Conservation (phyloP, 2,797 vertebrate species). For the Agapornis canus region DNA sequence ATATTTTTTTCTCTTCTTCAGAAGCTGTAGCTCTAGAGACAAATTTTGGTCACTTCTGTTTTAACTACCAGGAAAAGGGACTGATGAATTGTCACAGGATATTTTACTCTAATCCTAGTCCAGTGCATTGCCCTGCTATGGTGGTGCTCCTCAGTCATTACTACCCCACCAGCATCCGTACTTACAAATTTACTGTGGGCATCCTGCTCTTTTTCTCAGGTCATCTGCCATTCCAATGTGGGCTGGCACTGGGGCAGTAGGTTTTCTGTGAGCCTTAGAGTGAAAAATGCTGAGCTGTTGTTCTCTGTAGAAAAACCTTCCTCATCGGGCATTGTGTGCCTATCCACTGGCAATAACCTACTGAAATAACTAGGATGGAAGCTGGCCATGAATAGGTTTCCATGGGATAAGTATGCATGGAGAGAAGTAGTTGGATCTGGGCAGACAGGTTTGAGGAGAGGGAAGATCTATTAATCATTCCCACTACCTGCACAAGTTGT, state of each 20-base stretch:
- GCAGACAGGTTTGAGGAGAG: neutral
- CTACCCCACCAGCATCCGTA: neutral
- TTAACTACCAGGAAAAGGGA: neutral
- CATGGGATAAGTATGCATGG: neutral
- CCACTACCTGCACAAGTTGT: neutral
- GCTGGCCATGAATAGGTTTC: neutral
- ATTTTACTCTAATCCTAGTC: neutral
- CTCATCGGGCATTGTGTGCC: fast-evolving
- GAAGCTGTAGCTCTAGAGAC: neutral
- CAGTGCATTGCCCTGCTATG: neutral
- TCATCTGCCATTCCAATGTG: neutral
- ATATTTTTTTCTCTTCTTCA: neutral
- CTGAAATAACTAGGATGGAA: neutral
- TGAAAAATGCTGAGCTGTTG: neutral
- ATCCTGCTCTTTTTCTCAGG: neutral
- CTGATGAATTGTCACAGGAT: neutral
- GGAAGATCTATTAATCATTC: neutral
- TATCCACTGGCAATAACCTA: fast-evolving
- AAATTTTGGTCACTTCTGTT: neutral
- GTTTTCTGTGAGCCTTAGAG: neutral
- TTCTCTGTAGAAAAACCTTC: neutral
- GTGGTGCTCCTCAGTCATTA: neutral
- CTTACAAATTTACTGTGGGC: neutral
- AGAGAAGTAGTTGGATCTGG: neutral
- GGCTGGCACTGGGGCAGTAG: neutral